Percentiles rank a stretch among this genome's conserved stretches.
phyloP scores from a whole-genome alignment of 2,888 invertebrate species.

The Eubasilissa splendida region DNA sequence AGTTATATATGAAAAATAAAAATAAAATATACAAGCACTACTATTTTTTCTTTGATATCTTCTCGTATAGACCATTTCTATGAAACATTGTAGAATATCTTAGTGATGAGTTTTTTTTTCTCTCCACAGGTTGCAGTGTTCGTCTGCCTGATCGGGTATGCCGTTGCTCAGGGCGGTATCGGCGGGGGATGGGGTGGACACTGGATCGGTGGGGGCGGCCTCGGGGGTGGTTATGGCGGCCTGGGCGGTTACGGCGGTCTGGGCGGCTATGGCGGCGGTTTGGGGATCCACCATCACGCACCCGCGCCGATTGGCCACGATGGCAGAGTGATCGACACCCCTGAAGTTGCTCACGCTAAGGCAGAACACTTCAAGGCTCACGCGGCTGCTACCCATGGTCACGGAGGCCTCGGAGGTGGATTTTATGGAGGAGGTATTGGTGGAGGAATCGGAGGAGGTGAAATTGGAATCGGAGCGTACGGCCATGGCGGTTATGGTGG shows the following conservation, averaged over 20 bases:
- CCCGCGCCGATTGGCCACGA: slow-evolving; percentile 50
- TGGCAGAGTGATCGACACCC: slow-evolving; percentile 50
- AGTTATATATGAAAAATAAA: too few species aligned
- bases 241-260: slow-evolving; percentile 23
- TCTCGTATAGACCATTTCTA: too few species aligned
- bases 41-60: too few species aligned
- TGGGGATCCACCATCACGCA: slow-evolving; percentile 60
- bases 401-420: slow-evolving; percentile 7
- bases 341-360: slow-evolving; percentile 54
- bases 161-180: background rate
- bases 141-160: slow-evolving; percentile 14
- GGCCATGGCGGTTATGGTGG: slow-evolving; percentile 31
- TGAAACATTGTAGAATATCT: too few species aligned
- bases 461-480: slow-evolving; percentile 35
- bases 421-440: slow-evolving; percentile 21
- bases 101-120: background rate
- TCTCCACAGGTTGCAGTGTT: slow-evolving; percentile 9
- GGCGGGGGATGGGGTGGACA: background rate
- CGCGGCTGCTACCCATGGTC: slow-evolving; percentile 37
- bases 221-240: slow-evolving; percentile 10
- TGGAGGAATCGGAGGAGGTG: slow-evolving; percentile 23
- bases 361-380: slow-evolving; percentile 47
- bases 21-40: too few species aligned
- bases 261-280: slow-evolving; percentile 36
- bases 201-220: background rate